These are phyloP conservation scores for Drosophila robusta DNA, from an alignment of 2,888 invertebrate species.

Conservation along the genomic window DNA sequence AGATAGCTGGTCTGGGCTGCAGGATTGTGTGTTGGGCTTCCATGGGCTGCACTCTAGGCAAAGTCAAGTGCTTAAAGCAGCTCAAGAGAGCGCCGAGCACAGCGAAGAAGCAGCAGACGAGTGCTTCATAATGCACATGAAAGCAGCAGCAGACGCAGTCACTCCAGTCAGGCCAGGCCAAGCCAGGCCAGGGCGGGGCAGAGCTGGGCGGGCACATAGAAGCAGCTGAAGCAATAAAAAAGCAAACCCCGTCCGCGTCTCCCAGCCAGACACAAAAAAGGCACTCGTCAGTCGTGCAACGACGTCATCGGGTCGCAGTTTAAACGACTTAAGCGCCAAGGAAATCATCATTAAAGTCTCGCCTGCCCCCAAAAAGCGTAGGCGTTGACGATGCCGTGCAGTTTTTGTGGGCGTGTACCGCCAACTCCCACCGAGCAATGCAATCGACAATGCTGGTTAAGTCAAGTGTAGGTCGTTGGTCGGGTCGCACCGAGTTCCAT, in stretches of 20 bases:
- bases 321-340: slow-evolving; percentile 81
- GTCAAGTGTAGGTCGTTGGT: slow-evolving; percentile 82
- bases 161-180: slow-evolving; percentile 33
- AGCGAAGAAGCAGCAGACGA: slow-evolving; percentile 46
- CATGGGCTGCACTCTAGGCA: slow-evolving; percentile 64
- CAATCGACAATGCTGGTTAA: slow-evolving; percentile 83
- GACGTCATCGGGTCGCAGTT: slow-evolving; percentile 75
- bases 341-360: slow-evolving; percentile 83
- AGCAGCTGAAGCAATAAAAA: slow-evolving; percentile 61
- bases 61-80: slow-evolving; percentile 82
- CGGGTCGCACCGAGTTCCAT: slow-evolving; percentile 62
- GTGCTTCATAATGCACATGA: slow-evolving; percentile 79
- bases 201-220: slow-evolving; percentile 1
- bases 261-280: slow-evolving; percentile 73
- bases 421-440: slow-evolving; percentile 33
- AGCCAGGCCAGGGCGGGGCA: not conserved
- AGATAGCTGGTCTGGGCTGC: slow-evolving; percentile 3
- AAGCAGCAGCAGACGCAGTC: slow-evolving; percentile 61
- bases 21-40: slow-evolving; percentile 29
- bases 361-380: slow-evolving; percentile 49
- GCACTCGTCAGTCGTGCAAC: slow-evolving; percentile 68
- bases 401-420: slow-evolving; percentile 52
- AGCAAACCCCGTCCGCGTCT: slow-evolving; percentile 45
- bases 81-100: slow-evolving; percentile 65
- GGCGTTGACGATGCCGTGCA: slow-evolving; percentile 61